A percentile compares a stretch with the other conserved stretches of the same genome.
phyloP scores from a whole-genome alignment of 2,888 invertebrate species.

The Taenaris catops region DNA sequence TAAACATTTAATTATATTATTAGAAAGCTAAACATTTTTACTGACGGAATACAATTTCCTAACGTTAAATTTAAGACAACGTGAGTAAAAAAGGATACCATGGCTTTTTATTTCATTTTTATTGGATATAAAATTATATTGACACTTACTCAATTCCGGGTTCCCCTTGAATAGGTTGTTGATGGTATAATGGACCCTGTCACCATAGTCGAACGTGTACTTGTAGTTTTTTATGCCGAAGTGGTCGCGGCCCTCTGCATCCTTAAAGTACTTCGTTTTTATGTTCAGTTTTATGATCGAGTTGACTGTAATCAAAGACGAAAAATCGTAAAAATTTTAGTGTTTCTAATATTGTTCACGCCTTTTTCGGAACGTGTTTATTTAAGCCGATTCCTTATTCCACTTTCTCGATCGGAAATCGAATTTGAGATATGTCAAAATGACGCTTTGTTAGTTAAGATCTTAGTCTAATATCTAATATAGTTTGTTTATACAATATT shows the following conservation, averaged over 20 bases:
- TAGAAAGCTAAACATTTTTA: no score
- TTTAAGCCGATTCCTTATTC: no score
- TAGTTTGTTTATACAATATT: no score
- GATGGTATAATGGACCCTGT: constrained; percentile 65
- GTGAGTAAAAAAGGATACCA: no score
- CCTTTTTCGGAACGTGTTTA: constrained; percentile 1
- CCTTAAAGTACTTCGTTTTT: constrained; percentile 69
- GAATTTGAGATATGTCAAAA: no score
- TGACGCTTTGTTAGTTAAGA: no score
- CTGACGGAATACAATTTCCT: no score
- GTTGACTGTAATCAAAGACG: constrained; percentile 52
- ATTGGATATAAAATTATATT: constrained; percentile 15
- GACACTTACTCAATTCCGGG: constrained; percentile 62
- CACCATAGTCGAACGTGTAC: constrained; percentile 66
- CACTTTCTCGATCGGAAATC: no score
- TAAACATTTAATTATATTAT: no score
- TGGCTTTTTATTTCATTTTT: no score
- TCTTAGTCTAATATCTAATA: no score
- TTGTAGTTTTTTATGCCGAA: constrained; percentile 69
- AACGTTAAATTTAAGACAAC: no score
- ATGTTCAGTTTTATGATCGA: constrained; percentile 68
- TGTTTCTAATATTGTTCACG: constrained; percentile 11
- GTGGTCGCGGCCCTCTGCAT: constrained; percentile 60
- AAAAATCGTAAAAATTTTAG: constrained; percentile 19
- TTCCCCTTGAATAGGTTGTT: constrained; percentile 70